Evolutionary conservation across 2,888 invertebrate species (phyloP), one percentile per base, ranked within the genome.

Genomic region (Leucoma salicis): DNA sequence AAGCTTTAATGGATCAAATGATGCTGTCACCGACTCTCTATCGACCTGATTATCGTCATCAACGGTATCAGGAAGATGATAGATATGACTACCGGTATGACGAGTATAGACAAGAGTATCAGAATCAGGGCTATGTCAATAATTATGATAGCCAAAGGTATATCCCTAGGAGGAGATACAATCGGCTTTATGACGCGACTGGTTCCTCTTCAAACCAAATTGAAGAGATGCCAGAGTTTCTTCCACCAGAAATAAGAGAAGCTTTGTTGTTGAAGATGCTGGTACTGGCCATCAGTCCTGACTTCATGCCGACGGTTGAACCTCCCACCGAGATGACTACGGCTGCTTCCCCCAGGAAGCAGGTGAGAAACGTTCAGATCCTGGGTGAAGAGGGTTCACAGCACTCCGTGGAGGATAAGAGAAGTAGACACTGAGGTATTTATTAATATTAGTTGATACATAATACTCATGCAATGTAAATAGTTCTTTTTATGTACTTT

Each of bases 331-430:
- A 85, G 58, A 64, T 90, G 35, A 89, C 90, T 13, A 89, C 90
- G 2, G 86, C 90, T 1, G 79, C 91, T 42, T 85, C 92, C 52
- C 46, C 90, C 51, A 73, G 91, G 55, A 91, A 91, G 55, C 93
- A 93, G 38, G 92, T 94, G 13, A 89, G 94, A 55, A 94, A 94
- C 69, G 92, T 94, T 15, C 94, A 94, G 74, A 94, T 95, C 57
- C 81, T 94, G 18, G 93, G 93, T 0, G 94, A 94, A 63, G 93
- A 92, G 42, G 69, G 91, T 46, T 59, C 89, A n/a, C 14, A 35
- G 5, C 39, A 36, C 11, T 13, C 35, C 49, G 64, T 76, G 64
- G 66, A 87, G 60, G 78, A 78, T 48, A 77, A 83, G 57, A 74
- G 81, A 47, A 69, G 72, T 51, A 76, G 76, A 46, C 75, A 80